Evolutionary conservation across 2,113 vertebrate genomes (phyloP).

Genomic region (Mustela nigripes): DNA sequence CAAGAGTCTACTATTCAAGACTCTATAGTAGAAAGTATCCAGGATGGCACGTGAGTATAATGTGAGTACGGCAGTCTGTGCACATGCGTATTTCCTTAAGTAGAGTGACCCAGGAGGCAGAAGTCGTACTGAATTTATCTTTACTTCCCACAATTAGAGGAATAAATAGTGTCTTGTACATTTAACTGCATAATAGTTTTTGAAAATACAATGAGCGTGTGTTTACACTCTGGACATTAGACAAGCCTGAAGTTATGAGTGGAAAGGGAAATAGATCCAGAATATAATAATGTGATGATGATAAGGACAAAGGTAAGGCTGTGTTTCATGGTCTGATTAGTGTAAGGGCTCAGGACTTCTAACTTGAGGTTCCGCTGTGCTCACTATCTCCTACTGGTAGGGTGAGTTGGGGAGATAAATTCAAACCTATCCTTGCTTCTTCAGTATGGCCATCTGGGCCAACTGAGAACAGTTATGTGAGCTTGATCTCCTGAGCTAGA

Average conservation of each 20-base stretch:
- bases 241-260: too few relatives aligned
- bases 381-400: background rate
- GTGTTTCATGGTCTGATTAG: background rate
- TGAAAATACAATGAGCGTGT: background rate
- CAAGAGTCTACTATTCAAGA: background rate
- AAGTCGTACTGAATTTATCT: background rate
- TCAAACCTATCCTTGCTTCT: background rate
- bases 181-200: background rate
- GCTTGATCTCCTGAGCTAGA: background rate
- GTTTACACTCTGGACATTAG: background rate
- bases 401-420: background rate
- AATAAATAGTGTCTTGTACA: background rate
- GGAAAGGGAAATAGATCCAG: background rate
- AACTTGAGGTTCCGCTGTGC: background rate
- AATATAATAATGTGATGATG: fast-evolving
- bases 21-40: background rate
- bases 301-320: background rate
- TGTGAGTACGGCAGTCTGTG: fast-evolving
- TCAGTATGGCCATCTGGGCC: fast-evolving
- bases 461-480: background rate
- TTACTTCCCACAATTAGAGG: background rate
- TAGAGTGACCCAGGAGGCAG: background rate
- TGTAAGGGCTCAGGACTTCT: background rate
- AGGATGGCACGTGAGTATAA: background rate
- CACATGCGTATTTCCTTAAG: background rate